phyloP scores from a whole-genome alignment of 2,113 vertebrate genomes.

The Orycteropus afer region DNA sequence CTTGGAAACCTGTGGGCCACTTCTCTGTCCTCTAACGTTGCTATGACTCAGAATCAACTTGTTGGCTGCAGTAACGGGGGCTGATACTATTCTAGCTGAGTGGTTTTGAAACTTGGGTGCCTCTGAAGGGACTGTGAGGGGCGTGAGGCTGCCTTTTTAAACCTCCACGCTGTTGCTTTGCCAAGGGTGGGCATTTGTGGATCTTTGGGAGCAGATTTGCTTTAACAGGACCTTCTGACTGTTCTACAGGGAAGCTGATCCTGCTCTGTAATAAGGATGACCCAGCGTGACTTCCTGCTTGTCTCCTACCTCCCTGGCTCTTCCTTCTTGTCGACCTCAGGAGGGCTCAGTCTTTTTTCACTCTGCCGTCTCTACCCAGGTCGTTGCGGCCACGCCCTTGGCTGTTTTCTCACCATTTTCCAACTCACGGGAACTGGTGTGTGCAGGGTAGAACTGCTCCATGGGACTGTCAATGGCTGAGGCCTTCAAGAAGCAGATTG shows the following conservation, averaged over 20 bases:
- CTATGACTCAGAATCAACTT: neutral
- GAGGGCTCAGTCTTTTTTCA: neutral
- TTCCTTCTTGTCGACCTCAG: neutral
- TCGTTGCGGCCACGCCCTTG: neutral
- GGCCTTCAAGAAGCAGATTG: too few species aligned
- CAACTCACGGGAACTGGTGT: too few species aligned
- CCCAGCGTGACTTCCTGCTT: neutral
- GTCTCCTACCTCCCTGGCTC: too few species aligned
- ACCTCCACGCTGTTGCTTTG: neutral
- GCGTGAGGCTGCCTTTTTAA: neutral
- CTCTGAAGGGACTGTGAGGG: neutral
- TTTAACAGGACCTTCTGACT: neutral
- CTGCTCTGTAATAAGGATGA: neutral
- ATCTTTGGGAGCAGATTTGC: neutral
- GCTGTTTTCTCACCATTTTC: neutral
- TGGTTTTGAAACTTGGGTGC: neutral
- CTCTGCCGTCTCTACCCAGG: neutral
- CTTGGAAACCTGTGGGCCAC: neutral
- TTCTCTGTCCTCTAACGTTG: neutral
- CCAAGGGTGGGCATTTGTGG: neutral
- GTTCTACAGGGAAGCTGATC: neutral
- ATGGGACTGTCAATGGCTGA: too few species aligned
- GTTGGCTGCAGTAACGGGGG: too few species aligned
- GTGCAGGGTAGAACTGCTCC: too few species aligned
- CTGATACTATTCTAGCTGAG: neutral